Conservation (phyloP, 2,113 vertebrate species). For the Gasterosteus aculeatus region DNA sequence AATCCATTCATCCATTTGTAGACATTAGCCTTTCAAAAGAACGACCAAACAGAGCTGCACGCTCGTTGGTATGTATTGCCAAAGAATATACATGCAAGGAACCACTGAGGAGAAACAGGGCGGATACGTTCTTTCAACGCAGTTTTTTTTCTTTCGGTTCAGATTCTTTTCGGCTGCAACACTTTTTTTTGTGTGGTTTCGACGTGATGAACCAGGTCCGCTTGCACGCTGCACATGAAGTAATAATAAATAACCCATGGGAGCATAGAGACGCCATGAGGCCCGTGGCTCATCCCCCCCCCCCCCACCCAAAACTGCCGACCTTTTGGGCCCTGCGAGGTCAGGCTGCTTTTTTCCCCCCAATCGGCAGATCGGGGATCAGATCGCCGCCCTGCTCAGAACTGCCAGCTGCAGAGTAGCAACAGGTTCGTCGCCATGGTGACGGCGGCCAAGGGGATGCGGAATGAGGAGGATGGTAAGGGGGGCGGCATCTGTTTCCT, state of each 20-base stretch:
- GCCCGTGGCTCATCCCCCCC: neutral
- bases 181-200: too few species aligned
- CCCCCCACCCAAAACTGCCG: too few species aligned
- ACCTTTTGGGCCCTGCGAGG: neutral
- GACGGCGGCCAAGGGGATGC: conserved; percentile 36
- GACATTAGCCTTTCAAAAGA: too few species aligned
- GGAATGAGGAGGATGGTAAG: conserved; percentile 6
- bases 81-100: too few species aligned
- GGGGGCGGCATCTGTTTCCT: conserved; percentile 48
- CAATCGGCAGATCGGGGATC: too few species aligned
- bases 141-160: too few species aligned
- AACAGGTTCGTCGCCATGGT: conserved; percentile 63
- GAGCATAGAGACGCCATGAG: neutral
- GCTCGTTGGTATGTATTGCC: too few species aligned
- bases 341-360: neutral
- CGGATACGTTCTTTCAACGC: too few species aligned
- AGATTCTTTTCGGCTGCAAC: neutral
- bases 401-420: conserved; percentile 19
- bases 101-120: too few species aligned
- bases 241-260: neutral
- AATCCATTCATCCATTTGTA: too few species aligned
- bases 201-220: too few species aligned
- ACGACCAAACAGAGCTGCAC: too few species aligned
- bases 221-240: neutral
- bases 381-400: conserved; percentile 1